Conservation (phyloP, 2,797 vertebrate species). For the Phrynocephalus vlangalii region DNA sequence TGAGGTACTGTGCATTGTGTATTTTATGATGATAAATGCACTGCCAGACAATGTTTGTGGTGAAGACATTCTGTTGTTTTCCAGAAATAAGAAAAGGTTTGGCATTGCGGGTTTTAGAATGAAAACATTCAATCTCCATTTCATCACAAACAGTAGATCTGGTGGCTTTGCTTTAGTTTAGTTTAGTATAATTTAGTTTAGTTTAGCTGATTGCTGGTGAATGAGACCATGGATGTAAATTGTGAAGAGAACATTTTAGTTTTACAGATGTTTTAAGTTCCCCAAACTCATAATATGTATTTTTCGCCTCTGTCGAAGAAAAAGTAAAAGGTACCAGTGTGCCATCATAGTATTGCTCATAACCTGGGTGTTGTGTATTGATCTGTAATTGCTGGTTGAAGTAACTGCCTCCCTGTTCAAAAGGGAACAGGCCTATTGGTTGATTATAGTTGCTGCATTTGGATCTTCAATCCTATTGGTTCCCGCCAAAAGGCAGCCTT, state of each 20-base stretch:
- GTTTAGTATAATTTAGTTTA: slow-evolving; percentile 53
- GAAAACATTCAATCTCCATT: slow-evolving; percentile 55
- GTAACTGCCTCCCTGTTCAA: no score
- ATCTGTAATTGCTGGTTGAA: no score
- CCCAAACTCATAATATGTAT: slow-evolving; percentile 38
- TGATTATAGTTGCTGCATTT: no score
- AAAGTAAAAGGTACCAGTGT: not conserved
- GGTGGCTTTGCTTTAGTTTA: slow-evolving; percentile 53
- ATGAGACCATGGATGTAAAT: slow-evolving; percentile 53
- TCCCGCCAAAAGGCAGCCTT: no score
- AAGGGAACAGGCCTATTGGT: no score
- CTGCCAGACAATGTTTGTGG: slow-evolving; percentile 12
- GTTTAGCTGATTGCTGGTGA: slow-evolving; percentile 58
- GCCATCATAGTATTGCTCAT: not conserved
- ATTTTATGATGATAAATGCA: not conserved
- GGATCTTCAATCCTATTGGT: no score
- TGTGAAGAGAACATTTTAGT: slow-evolving; percentile 28
- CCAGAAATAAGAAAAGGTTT: slow-evolving; percentile 55
- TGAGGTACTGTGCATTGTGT: slow-evolving; percentile 28
- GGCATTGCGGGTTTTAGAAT: slow-evolving; percentile 54
- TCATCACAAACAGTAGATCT: slow-evolving; percentile 56
- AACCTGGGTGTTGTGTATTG: no score
- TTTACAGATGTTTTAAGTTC: slow-evolving; percentile 31
- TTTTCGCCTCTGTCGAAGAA: not conserved
- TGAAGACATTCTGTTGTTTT: not conserved